Base-by-base conservation (phyloP, 1,140 invertebrate genomes). In the Trypoxylus dichotomus region DNA sequence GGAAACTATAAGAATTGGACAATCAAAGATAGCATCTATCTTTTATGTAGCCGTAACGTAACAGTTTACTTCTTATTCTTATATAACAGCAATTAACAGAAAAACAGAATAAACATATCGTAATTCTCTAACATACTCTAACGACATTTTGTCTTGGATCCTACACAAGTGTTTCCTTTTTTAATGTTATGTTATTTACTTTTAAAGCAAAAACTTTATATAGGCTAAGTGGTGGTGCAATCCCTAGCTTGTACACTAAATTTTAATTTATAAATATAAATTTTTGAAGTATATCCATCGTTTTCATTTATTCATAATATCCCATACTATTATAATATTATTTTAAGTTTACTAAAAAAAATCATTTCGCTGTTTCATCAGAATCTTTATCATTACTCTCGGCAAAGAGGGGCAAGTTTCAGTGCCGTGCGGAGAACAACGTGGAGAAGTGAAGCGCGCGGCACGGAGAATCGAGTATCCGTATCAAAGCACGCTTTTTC, bases 171-270 rank as follows among this genome's bases (percentile, higher is more conserved):
- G 13, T 15, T 24, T 63, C 10, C 10, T 63, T 19, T 21, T 24
- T 63, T 6, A 63, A 19, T 6, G 10, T 21, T 27, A 11, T n/a
- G n/a, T 7, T 19, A 19, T 25, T 10, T 63, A 25, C 19, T 63
- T 63, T 21, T 5, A 21, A 25, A 27, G 19, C 13, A 27, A 79
- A 79, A 76, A 76, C 76, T 79, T 79, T 73, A n/a, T 2, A 8
- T 82, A 82, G 82, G 81, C 80, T 84, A 84, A 82, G 83, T 84
- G 83, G 83, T 84, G 83, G 83, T 84, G 83, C 83, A 84, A 84
- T 84, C 82, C 80, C 76, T 80, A 81, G 83, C 83, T 84, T 84
- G 77, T 80, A 80, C 78, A 76, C 43, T 73, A 73, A 79, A 68
- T 72, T 63, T 79, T 75, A 75, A 79, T 77, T 76, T 75, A 79